Percentiles rank a stretch among this genome's conserved stretches.
Evolutionary conservation across 2,888 invertebrate species (phyloP).

Genomic region (Pollenia amentaria): DNA sequence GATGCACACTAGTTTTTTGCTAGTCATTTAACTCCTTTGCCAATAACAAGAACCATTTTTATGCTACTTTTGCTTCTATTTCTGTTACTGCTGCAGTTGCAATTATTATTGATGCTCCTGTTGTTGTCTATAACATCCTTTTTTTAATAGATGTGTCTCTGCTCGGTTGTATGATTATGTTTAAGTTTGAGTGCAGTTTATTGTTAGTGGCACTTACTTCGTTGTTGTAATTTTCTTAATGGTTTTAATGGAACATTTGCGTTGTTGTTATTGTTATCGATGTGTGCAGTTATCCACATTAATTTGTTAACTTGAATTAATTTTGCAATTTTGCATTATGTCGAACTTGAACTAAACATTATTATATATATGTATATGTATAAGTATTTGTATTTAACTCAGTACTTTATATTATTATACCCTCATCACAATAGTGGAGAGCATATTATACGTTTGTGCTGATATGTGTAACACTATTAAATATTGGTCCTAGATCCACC

Average conservation of each 20-base stretch:
- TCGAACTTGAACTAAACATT: not conserved
- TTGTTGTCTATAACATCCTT: not conserved
- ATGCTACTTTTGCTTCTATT: slow-evolving; percentile 6
- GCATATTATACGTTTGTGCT: no score
- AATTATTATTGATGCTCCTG: slow-evolving; percentile 39
- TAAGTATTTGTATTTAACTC: not conserved
- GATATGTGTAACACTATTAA: no score
- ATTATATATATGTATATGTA: not conserved
- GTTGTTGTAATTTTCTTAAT: slow-evolving; percentile 59
- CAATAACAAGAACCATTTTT: not conserved
- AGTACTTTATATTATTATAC: no score
- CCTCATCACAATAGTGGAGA: no score
- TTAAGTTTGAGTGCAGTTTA: slow-evolving; percentile 39
- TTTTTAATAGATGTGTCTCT: not conserved
- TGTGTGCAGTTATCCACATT: slow-evolving; percentile 36
- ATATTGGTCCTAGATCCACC: no score
- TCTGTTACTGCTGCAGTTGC: slow-evolving; percentile 13
- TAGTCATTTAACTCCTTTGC: slow-evolving; percentile 12
- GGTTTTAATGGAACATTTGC: slow-evolving; percentile 51
- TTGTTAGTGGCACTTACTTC: slow-evolving; percentile 3
- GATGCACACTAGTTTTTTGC: not conserved
- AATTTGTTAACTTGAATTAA: slow-evolving; percentile 53
- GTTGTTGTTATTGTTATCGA: slow-evolving; percentile 25
- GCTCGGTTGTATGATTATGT: not conserved
- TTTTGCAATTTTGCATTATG: slow-evolving; percentile 28